Percentiles rank a stretch among this genome's conserved stretches.
Conservation (phyloP, 2,888 invertebrate species). For the Leptopilina myrica region DNA sequence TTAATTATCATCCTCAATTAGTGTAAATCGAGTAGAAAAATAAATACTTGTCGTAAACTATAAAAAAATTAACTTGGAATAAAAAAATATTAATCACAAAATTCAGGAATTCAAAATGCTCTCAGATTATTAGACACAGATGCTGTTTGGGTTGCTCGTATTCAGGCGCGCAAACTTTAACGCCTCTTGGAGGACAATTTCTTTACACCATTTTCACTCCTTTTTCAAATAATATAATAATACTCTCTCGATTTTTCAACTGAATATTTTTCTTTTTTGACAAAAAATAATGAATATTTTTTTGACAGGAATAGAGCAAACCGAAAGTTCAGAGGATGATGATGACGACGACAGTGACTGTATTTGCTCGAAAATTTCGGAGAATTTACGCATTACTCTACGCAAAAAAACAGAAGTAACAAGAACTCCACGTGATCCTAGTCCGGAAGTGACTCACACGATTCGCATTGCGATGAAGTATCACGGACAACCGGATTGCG, state of each 20-base stretch:
- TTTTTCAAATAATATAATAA: not conserved
- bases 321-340: not conserved
- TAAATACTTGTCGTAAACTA: too few species aligned
- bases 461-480: constrained; percentile 73
- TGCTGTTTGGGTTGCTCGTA: constrained; percentile 17
- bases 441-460: constrained; percentile 72
- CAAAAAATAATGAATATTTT: not conserved
- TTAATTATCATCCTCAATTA: too few species aligned
- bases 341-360: constrained; percentile 55
- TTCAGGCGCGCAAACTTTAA: not conserved
- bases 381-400: constrained; percentile 66
- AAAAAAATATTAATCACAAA: too few species aligned
- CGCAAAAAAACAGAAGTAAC: constrained; percentile 63
- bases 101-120: not conserved
- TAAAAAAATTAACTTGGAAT: too few species aligned
- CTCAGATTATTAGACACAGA: not conserved
- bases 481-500: constrained; percentile 58
- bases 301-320: constrained; percentile 3
- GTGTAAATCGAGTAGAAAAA: too few species aligned
- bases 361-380: constrained; percentile 68
- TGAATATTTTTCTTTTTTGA: not conserved
- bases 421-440: constrained; percentile 61
- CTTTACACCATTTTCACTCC: not conserved
- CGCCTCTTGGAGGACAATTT: constrained; percentile 6
- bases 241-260: not conserved